Percentiles rank a stretch among this genome's conserved stretches.
Conservation (phyloP, 2,113 vertebrate species). For the Proterorhinus semilunaris region DNA sequence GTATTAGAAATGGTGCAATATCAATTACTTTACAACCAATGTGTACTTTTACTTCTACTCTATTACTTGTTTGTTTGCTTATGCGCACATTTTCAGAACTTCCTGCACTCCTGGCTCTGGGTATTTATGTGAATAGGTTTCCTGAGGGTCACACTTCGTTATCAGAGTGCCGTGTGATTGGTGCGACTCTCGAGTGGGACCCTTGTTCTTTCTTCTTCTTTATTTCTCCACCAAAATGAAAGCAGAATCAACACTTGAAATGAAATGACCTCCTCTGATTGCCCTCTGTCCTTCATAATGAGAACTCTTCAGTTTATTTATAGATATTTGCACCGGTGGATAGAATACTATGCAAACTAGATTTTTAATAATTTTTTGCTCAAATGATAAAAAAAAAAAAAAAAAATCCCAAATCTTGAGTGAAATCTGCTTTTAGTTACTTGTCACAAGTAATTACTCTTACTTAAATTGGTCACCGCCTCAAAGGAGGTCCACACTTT, state of each 20-base stretch:
- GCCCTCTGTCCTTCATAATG: slow-evolving; percentile 15
- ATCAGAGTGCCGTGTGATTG: slow-evolving; percentile 10
- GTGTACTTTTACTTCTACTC: background rate
- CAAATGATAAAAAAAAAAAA: slow-evolving; percentile 9
- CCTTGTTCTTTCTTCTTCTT: slow-evolving; percentile 19
- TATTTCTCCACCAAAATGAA: slow-evolving; percentile 1
- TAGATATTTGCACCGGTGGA: slow-evolving; percentile 15
- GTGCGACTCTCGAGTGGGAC: background rate
- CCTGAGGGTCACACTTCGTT: slow-evolving; percentile 20
- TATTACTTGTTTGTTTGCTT: background rate
- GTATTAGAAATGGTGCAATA: too few species aligned
- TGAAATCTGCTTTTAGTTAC: background rate
- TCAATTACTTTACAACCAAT: too few species aligned
- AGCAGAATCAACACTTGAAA: slow-evolving; percentile 20
- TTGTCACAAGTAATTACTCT: too few species aligned
- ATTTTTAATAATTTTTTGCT: background rate
- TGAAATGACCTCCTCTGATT: slow-evolving; percentile 31
- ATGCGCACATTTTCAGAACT: background rate
- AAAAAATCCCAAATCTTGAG: slow-evolving; percentile 10
- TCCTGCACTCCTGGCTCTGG: background rate
- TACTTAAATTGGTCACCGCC: too few species aligned
- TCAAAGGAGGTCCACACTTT: too few species aligned
- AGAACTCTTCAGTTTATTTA: slow-evolving; percentile 26
- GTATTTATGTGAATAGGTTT: slow-evolving; percentile 16
- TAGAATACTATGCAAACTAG: slow-evolving; percentile 8